phyloP scores from a whole-genome alignment of 2,797 vertebrate genomes.

The Botia kubotai region DNA sequence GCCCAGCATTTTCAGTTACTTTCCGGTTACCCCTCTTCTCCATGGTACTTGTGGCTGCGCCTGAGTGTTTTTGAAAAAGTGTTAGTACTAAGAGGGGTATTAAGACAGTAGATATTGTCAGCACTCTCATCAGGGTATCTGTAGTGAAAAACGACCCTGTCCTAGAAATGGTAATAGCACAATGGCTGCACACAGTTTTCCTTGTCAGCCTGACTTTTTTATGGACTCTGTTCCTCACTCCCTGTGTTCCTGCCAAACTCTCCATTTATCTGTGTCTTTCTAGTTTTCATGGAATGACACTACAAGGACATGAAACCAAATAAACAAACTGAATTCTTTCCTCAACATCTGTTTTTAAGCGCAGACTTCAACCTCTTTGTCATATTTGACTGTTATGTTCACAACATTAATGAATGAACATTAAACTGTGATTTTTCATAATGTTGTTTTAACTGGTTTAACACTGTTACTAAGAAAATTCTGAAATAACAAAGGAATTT shows the following conservation, averaged over 20 bases:
- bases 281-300: constrained; percentile 21
- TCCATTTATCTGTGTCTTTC: constrained; percentile 39
- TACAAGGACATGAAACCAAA: constrained; percentile 21
- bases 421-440: not conserved
- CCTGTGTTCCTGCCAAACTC: constrained; percentile 27
- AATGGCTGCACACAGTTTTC: constrained; percentile 30
- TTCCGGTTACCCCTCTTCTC: not conserved
- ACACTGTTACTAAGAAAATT: not conserved
- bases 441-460: not conserved
- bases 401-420: not conserved
- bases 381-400: not conserved
- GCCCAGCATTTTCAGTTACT: not conserved
- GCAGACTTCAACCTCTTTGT: not conserved
- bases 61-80: constrained; percentile 15
- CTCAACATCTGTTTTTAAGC: not conserved
- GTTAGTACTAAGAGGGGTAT: constrained; percentile 23
- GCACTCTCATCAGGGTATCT: constrained; percentile 88
- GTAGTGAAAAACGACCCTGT: constrained; percentile 92
- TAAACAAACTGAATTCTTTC: not conserved
- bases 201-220: constrained; percentile 30
- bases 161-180: constrained; percentile 87
- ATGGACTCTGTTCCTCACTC: constrained; percentile 1
- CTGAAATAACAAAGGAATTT: not conserved
- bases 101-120: constrained; percentile 41
- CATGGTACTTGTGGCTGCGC: not conserved